These are phyloP conservation scores for Drosophila setifemur DNA, from an alignment of 1,140 invertebrate genomes.

Conservation along the genomic window DNA sequence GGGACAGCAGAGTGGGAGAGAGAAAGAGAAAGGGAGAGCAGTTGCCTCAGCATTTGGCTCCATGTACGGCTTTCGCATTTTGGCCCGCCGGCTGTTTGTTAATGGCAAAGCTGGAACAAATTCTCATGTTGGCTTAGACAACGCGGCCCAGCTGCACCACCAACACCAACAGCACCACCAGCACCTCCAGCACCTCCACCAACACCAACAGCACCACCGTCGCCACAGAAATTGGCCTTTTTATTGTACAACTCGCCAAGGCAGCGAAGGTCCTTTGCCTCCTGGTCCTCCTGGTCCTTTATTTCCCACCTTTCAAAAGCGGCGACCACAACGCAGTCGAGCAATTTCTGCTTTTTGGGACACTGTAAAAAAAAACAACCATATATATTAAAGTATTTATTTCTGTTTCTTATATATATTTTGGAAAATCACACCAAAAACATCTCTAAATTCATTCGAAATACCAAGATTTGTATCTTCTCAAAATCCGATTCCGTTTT, in stretches of 20 bases:
- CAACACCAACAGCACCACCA: neutral
- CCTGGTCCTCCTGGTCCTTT: neutral
- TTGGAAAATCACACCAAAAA: too few species aligned
- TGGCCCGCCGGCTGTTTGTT: conserved; percentile 54
- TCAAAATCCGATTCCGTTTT: neutral
- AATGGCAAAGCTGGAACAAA: conserved; percentile 44
- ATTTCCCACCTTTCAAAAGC: conserved; percentile 1
- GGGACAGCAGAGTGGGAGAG: neutral
- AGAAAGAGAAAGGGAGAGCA: neutral
- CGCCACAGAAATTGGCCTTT: conserved; percentile 63
- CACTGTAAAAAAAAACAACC: too few species aligned
- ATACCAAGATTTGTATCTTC: neutral
- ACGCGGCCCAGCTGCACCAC: conserved; percentile 51
- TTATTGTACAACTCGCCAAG: conserved; percentile 48
- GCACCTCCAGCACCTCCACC: conserved; percentile 43
- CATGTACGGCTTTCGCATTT: conserved; percentile 2
- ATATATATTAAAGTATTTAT: too few species aligned
- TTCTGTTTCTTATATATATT: too few species aligned
- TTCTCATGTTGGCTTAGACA: conserved; percentile 60
- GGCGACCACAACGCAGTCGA: conserved; percentile 40
- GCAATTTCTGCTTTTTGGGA: conserved; percentile 24
- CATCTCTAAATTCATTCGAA: too few species aligned
- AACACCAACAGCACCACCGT: neutral
- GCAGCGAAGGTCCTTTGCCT: neutral
- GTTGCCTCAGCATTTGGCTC: conserved; percentile 33